A percentile compares a stretch with the other conserved stretches of the same genome.
These are phyloP conservation scores for Acestrorhynchus altus DNA, from an alignment of 2,797 vertebrate species.

Conservation along the genomic window DNA sequence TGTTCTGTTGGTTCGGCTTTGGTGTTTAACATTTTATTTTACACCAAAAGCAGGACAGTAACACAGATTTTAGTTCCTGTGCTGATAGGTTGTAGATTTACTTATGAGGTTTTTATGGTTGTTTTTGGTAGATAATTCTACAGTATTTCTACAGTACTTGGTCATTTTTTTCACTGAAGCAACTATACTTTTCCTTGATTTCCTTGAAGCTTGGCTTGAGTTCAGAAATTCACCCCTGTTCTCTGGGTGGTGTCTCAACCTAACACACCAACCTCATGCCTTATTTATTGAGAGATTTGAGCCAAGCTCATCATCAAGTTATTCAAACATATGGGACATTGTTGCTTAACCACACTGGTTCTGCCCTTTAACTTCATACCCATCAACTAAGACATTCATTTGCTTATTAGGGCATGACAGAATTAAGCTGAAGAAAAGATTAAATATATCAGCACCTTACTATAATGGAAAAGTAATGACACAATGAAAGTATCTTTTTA, in stretches of 20 bases:
- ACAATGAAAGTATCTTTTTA: conserved; percentile 24
- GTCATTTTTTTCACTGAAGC: background rate
- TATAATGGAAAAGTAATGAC: conserved; percentile 30
- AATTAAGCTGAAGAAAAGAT: conserved; percentile 6
- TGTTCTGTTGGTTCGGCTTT: background rate
- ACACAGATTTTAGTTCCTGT: background rate
- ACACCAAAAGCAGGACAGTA: background rate
- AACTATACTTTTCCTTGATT: background rate
- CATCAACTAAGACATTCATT: background rate
- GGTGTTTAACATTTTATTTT: background rate
- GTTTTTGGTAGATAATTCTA: too few species aligned
- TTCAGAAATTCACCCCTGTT: background rate
- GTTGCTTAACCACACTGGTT: background rate
- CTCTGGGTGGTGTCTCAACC: conserved; percentile 18
- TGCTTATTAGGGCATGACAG: background rate
- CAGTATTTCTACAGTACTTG: background rate
- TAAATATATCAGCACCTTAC: conserved; percentile 20
- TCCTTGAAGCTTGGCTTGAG: background rate
- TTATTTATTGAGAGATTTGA: background rate
- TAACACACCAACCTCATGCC: background rate
- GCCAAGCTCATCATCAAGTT: background rate
- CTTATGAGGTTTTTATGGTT: background rate
- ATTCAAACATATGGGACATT: background rate
- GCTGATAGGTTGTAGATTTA: background rate
- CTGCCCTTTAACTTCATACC: background rate